These are phyloP conservation scores for Dynastes maya DNA, from an alignment of 2,888 invertebrate genomes.

Conservation along the genomic window DNA sequence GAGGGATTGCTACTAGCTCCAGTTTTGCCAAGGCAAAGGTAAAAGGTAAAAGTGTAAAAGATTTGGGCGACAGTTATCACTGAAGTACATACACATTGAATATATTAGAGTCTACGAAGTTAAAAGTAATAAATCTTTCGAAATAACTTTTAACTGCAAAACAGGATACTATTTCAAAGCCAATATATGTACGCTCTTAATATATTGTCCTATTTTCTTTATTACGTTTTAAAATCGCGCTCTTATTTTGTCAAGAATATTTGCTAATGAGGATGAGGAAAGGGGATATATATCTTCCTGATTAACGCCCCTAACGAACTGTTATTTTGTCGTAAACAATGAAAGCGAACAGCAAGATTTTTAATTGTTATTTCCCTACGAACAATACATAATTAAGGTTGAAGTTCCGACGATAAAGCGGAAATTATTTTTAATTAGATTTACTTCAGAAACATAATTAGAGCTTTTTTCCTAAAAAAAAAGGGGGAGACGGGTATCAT, in stretches of 20 bases:
- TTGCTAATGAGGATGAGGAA: too few species aligned
- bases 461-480: background rate
- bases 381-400: conserved; percentile 10
- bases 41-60: conserved; percentile 22
- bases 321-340: background rate
- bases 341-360: background rate
- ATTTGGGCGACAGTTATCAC: conserved; percentile 25
- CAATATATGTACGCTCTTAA: too few species aligned
- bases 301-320: background rate
- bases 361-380: background rate
- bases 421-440: conserved; percentile 28
- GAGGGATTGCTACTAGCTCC: background rate
- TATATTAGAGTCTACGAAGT: conserved; percentile 20
- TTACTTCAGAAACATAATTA: conserved; percentile 19
- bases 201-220: too few species aligned
- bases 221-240: too few species aligned
- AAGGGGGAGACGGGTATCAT: background rate
- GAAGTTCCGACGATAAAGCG: background rate
- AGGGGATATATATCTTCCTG: too few species aligned
- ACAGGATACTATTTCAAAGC: background rate
- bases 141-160: conserved; percentile 17
- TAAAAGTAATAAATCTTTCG: conserved; percentile 23
- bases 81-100: conserved; percentile 10
- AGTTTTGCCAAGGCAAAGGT: background rate
- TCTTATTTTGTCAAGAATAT: too few species aligned